These are phyloP conservation scores for Cottus gobio DNA, from an alignment of 2,113 vertebrate genomes.

Conservation along the genomic window DNA sequence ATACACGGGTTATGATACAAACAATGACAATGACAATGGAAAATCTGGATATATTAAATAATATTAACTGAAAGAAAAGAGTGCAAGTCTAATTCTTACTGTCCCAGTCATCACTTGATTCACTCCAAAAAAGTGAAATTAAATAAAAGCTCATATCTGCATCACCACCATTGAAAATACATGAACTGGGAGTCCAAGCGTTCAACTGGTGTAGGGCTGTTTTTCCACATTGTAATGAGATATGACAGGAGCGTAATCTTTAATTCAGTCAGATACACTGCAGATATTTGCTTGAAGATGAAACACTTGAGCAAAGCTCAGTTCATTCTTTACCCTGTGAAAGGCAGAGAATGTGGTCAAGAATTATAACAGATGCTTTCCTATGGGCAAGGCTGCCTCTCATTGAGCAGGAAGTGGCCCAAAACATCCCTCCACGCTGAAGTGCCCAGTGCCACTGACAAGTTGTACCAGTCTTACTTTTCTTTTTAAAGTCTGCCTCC, in stretches of 20 bases:
- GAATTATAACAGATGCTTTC: slow-evolving; percentile 72
- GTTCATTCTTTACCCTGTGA: slow-evolving; percentile 57
- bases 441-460: slow-evolving; percentile 35
- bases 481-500: slow-evolving; percentile 1
- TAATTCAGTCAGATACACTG: slow-evolving; percentile 41
- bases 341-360: slow-evolving; percentile 58
- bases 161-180: background rate
- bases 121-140: background rate
- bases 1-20: background rate
- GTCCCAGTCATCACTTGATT: background rate
- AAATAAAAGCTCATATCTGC: background rate
- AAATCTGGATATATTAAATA: background rate
- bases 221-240: slow-evolving; percentile 34
- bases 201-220: background rate
- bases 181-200: slow-evolving; percentile 8
- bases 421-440: slow-evolving; percentile 14
- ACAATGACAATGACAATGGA: background rate
- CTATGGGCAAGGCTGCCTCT: slow-evolving; percentile 33
- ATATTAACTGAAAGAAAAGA: background rate
- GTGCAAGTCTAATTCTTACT: background rate
- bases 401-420: slow-evolving; percentile 42
- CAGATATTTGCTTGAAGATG: slow-evolving; percentile 47
- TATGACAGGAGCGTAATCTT: slow-evolving; percentile 41
- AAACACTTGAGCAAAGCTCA: slow-evolving; percentile 42
- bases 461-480: background rate